phyloP scores from a whole-genome alignment of 2,797 vertebrate genomes.

The Margarornis squamiger region DNA sequence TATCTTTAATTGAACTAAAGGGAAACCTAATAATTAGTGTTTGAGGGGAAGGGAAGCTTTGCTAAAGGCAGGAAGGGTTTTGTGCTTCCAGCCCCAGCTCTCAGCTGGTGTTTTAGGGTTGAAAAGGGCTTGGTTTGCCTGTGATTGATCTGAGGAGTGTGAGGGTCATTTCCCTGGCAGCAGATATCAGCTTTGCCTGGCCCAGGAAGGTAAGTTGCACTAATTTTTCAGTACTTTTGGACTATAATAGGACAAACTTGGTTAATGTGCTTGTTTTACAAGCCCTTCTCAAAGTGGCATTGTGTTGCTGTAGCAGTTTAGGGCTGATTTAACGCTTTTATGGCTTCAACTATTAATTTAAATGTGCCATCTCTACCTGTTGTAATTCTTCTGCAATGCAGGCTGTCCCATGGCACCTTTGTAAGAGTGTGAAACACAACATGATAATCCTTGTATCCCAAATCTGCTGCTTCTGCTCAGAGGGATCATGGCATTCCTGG shows the following conservation, averaged over 20 bases:
- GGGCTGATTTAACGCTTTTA: neutral
- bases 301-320: neutral
- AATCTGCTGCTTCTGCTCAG: neutral
- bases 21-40: neutral
- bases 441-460: rapidly evolving
- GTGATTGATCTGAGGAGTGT: neutral
- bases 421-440: neutral
- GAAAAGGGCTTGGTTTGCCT: neutral
- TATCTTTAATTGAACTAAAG: neutral
- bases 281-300: neutral
- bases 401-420: rapidly evolving
- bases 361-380: neutral
- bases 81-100: neutral
- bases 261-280: neutral
- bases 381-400: neutral
- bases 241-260: neutral
- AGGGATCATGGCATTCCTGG: rapidly evolving
- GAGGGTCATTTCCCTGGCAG: neutral
- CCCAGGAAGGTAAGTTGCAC: neutral
- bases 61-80: neutral
- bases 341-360: neutral
- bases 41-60: neutral
- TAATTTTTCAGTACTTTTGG: neutral
- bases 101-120: neutral
- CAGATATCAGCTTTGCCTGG: neutral